Conservation (phyloP, 1,140 invertebrate species). For the Epicauta chinensis region DNA sequence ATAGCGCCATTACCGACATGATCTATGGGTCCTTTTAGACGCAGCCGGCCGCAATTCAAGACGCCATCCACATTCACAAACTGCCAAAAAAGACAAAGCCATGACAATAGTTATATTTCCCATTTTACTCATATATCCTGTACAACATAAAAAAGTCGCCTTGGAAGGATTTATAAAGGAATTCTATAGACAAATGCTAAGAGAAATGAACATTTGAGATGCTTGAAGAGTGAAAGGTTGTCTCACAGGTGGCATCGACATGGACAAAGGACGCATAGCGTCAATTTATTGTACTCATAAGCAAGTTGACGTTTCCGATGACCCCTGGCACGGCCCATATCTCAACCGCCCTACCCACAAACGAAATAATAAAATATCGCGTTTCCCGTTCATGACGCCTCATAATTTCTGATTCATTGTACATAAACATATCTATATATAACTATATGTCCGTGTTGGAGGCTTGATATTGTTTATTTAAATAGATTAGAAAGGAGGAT, state of each 20-base stretch:
- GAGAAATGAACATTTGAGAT: too few species aligned
- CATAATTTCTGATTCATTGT: conserved; percentile 1
- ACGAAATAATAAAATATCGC: conserved; percentile 5
- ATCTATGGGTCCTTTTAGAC: conserved; percentile 44
- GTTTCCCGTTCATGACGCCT: background rate
- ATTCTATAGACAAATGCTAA: too few species aligned
- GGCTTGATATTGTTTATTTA: conserved; percentile 3
- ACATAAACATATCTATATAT: background rate
- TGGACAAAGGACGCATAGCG: too few species aligned
- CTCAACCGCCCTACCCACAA: conserved; percentile 7
- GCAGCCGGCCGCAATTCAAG: conserved; percentile 26
- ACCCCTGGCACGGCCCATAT: conserved; percentile 5
- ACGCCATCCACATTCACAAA: conserved; percentile 16
- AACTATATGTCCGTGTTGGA: too few species aligned
- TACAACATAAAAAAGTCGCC: too few species aligned
- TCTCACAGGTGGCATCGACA: too few species aligned
- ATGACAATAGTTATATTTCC: too few species aligned
- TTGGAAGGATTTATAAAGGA: too few species aligned
- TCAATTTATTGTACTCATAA: too few species aligned
- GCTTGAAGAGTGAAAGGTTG: too few species aligned
- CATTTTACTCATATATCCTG: too few species aligned
- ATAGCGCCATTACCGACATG: conserved; percentile 44
- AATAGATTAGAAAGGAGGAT: background rate
- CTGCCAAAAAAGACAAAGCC: too few species aligned
- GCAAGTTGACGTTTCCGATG: background rate